Evolutionary conservation across 2,113 vertebrate genomes (phyloP), one percentile per base, ranked within the genome.

Genomic region (Brachyhypopomus gauderio): DNA sequence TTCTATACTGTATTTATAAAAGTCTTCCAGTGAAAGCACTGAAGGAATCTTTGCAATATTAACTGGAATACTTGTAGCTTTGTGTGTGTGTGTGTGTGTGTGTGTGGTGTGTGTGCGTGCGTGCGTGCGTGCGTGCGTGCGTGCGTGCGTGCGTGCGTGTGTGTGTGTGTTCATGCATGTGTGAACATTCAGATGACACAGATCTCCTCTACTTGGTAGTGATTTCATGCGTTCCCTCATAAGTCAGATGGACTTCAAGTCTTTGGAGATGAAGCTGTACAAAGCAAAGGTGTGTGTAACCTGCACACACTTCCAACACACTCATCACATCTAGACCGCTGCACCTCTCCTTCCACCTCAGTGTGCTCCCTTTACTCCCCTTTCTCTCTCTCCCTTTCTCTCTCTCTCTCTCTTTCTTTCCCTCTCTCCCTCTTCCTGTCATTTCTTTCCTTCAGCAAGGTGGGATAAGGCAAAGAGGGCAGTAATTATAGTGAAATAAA

Each of bases 171-270:
- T 5, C 25, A 30, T 2, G 30, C 30, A 30, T 30, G 20, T 58
- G 14, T 23, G 14, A 79, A 45, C n/a, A 23, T 23, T 30, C 5
- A 45, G 5, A 78, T 56, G 36, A 71, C 72, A 77, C 6, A 75
- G 1, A 34, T 72, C 23, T 48, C 25, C 60, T 75, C 34, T 41
- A 1, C n/a, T 69, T 59, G 9, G 2, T 80, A 93, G 88, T 52
- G 89, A 89, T 63, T 95, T 93, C 19, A 92, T 92, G 91, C 90
- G 86, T 41, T 91, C 91, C 0, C 83, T 93, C 0, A 90, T 93
- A 86, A 89, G 83, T 67, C 81, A 58, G 70, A 84, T 92, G 88
- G 88, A 91, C 64, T 92, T 92, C 80, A 90, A 87, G 62, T 88
- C 89, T 14, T 85, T 94, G 41, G 88, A 92, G 87, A 69, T 92